Evolutionary conservation across 2,888 invertebrate genomes (phyloP).

Genomic region (Lasioglossum malachurum): DNA sequence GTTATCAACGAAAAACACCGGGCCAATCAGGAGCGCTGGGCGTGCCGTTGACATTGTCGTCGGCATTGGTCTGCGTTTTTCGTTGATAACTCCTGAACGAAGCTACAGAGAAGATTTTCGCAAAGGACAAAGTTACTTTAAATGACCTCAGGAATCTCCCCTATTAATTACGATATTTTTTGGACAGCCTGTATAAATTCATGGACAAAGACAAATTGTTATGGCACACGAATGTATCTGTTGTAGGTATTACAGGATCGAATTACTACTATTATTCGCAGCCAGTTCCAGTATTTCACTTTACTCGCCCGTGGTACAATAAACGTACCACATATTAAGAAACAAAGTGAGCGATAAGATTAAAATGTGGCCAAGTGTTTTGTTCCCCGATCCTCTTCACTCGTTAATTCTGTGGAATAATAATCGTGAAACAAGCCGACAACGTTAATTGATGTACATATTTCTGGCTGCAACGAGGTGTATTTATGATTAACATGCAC

Average conservation of each 20-base stretch:
- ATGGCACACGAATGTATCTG: constrained; percentile 68
- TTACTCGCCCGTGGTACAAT: constrained; percentile 84
- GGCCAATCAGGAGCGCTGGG: too few relatives aligned
- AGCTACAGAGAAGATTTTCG: too few relatives aligned
- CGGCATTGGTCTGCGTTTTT: too few relatives aligned
- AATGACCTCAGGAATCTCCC: too few relatives aligned
- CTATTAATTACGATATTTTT: too few relatives aligned
- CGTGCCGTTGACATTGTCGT: too few relatives aligned
- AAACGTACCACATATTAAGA: constrained; percentile 79
- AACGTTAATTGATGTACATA: constrained; percentile 48
- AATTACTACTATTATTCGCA: constrained; percentile 84
- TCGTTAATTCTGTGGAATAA: constrained; percentile 60
- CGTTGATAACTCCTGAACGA: too few relatives aligned
- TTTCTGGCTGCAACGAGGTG: constrained; percentile 45
- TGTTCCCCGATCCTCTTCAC: constrained; percentile 42
- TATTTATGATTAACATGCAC: constrained; percentile 66
- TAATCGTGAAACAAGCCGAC: constrained; percentile 42
- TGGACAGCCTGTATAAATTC: not conserved
- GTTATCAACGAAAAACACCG: too few relatives aligned
- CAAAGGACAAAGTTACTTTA: not conserved
- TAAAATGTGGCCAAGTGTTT: constrained; percentile 69
- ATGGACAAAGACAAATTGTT: constrained; percentile 35
- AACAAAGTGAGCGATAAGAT: constrained; percentile 80
- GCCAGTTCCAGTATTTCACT: constrained; percentile 84
- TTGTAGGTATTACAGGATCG: constrained; percentile 79